These are phyloP conservation scores for Drosophila sproati DNA, from an alignment of 1,140 invertebrate genomes.

Conservation along the genomic window DNA sequence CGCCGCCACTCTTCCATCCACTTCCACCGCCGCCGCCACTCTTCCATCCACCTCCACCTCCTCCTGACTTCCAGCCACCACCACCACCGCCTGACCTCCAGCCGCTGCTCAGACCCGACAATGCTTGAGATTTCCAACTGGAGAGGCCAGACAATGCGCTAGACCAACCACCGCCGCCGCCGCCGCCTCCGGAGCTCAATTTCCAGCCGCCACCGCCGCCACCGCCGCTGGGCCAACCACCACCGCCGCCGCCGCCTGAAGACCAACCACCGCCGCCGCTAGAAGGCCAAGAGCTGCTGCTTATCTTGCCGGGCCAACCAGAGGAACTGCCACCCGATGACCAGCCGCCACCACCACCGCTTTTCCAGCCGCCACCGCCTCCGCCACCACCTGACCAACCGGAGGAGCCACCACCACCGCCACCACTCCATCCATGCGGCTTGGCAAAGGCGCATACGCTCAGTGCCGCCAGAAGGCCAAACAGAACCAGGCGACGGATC, in stretches of 20 bases:
- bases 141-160: constrained; percentile 21
- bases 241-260: constrained; percentile 22
- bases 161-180: constrained; percentile 38
- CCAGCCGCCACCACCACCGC: constrained; percentile 43
- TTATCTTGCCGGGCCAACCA: constrained; percentile 43
- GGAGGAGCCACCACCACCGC: constrained; percentile 28
- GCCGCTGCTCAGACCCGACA: constrained; percentile 27
- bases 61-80: constrained; percentile 17
- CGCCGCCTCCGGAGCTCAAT: constrained; percentile 6
- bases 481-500: constrained; percentile 46
- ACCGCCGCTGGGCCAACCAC: constrained; percentile 3
- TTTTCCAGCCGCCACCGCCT: constrained; percentile 30
- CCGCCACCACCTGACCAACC: constrained; percentile 50
- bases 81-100: constrained; percentile 26
- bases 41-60: constrained; percentile 21
- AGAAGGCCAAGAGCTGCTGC: constrained; percentile 49
- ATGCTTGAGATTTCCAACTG: constrained; percentile 26
- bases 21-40: constrained; percentile 15
- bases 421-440: constrained; percentile 62
- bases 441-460: constrained; percentile 49
- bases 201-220: neutral
- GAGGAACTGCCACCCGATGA: constrained; percentile 41
- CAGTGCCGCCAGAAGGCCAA: constrained; percentile 48
- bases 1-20: constrained; percentile 32
- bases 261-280: constrained; percentile 25